Percentiles rank a stretch among this genome's conserved stretches.
Evolutionary conservation across 2,113 vertebrate genomes (phyloP).

Genomic region (Mustela lutreola): DNA sequence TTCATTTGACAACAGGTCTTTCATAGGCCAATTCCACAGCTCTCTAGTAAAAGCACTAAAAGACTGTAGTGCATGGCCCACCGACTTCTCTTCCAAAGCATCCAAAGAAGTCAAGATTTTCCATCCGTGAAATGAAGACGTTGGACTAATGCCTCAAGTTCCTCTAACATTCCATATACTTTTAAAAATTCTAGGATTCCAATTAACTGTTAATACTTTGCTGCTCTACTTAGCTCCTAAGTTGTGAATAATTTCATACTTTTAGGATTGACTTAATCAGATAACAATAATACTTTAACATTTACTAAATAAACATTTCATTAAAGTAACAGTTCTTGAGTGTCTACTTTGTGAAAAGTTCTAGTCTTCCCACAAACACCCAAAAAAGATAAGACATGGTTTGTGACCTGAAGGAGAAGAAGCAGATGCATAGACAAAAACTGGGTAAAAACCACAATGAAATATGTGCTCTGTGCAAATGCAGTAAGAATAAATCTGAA

Average conservation of each 20-base stretch:
- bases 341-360: constrained; percentile 39
- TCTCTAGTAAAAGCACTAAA: not conserved
- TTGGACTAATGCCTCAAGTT: not conserved
- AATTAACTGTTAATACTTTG: constrained; percentile 18
- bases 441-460: not conserved
- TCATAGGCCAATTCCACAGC: not conserved
- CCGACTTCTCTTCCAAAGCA: not conserved
- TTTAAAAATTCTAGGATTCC: not conserved
- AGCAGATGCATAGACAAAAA: not conserved
- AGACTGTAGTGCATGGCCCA: not conserved
- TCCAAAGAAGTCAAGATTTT: not conserved
- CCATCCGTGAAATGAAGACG: not conserved
- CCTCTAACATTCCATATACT: not conserved
- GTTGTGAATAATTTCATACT: not conserved
- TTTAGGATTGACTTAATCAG: not conserved
- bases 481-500: constrained; percentile 27
- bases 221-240: not conserved
- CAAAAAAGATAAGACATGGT: not conserved
- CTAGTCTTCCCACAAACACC: not conserved
- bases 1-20: constrained; percentile 1
- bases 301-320: constrained; percentile 38
- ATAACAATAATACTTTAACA: constrained; percentile 36
- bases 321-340: constrained; percentile 12
- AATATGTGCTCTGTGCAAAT: not conserved
- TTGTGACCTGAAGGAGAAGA: not conserved